A percentile compares a stretch with the other conserved stretches of the same genome.
Evolutionary conservation across 2,888 invertebrate species (phyloP).

Genomic region (Chrysina gloriosa): DNA sequence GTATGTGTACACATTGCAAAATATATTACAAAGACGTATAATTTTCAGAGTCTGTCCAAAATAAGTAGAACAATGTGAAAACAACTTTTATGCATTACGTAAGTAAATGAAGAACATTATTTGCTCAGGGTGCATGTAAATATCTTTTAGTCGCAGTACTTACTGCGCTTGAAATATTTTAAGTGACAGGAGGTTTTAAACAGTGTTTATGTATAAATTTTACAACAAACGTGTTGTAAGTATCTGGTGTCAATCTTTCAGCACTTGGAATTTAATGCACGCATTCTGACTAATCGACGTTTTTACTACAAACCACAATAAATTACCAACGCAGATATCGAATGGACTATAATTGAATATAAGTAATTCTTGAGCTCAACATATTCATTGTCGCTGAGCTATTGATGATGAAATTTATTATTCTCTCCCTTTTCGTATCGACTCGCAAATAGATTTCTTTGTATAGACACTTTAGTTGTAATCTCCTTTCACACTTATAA

Average conservation of each 20-base stretch:
- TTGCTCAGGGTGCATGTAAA: no score
- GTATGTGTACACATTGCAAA: no score
- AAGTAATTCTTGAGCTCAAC: constrained; percentile 32
- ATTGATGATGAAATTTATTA: constrained; percentile 26
- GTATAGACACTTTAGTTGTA: no score
- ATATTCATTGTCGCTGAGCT: constrained; percentile 38
- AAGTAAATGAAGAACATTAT: no score
- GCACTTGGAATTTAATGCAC: constrained; percentile 29
- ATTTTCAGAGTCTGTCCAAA: no score
- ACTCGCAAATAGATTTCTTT: constrained; percentile 12
- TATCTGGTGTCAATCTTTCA: constrained; percentile 25
- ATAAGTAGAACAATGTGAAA: no score
- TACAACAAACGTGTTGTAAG: background rate
- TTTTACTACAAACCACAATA: constrained; percentile 25
- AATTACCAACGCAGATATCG: constrained; percentile 33
- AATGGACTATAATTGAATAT: constrained; percentile 24
- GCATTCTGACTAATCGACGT: constrained; percentile 33
- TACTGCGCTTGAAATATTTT: no score
- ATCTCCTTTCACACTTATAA: background rate
- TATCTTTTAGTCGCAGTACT: no score
- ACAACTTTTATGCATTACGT: no score
- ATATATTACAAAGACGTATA: no score
- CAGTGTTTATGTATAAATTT: background rate
- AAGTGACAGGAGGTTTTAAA: constrained; percentile 13
- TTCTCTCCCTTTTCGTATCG: constrained; percentile 4